Conservation (phyloP, 2,113 vertebrate genomes). For the Daboia siamensis region DNA sequence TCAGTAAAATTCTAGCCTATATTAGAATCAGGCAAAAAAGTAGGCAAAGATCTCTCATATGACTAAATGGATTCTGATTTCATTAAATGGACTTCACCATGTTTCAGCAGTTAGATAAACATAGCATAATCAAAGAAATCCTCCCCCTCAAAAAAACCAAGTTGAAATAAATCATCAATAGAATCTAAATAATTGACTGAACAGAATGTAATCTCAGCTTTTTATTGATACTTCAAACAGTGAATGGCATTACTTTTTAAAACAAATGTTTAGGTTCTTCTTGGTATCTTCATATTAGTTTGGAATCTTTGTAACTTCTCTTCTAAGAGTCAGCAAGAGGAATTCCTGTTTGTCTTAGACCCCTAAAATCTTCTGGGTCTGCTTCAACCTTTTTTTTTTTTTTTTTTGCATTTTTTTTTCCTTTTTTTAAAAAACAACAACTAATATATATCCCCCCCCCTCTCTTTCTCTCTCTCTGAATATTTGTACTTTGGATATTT, state of each 20-base stretch:
- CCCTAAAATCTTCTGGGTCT: background rate
- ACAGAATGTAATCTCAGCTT: background rate
- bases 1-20: background rate
- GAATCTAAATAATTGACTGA: background rate
- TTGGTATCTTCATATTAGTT: background rate
- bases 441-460: background rate
- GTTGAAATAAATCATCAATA: background rate
- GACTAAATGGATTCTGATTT: background rate
- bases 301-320: background rate
- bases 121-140: background rate
- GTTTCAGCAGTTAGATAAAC: background rate
- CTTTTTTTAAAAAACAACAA: background rate
- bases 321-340: background rate
- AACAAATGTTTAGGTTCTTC: background rate
- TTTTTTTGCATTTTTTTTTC: background rate
- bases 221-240: background rate
- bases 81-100: background rate
- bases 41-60: background rate
- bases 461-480: background rate
- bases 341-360: no score
- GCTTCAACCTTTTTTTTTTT: background rate
- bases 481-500: background rate
- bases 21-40: background rate
- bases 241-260: background rate
- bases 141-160: background rate